Base-by-base conservation (phyloP, 2,888 invertebrate species). In the Eupithecia inturbata region DNA sequence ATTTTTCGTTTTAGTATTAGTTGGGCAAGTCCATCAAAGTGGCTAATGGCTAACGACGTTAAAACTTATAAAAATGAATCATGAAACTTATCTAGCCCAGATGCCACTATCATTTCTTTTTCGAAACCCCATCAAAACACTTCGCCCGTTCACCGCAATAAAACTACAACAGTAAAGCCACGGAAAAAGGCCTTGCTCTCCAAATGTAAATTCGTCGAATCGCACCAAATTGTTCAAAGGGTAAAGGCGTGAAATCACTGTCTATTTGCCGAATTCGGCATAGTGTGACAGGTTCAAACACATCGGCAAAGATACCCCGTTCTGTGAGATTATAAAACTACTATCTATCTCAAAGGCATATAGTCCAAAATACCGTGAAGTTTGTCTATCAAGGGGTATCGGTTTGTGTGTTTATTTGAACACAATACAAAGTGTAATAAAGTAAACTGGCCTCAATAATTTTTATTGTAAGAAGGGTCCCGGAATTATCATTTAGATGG, bases 401-500 rank as follows among this genome's bases (percentile, higher is more conserved):
- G 67, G 71, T 78, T 77, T 75, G 78, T 80, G 84, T 84, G 84
- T 87, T 86, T 88, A 90, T 89, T 86, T 91, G 90, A 90, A 89
- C 88, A 91, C 93, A 93, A 93, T 93, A 92, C 90, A 88, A 91
- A 91, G 84, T 89, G 92, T 92, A 94, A 94, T 94, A 93, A 94
- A 93, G 93, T 93, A 93, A 94, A 94, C 92, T 89, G 91, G 87
- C 88, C 91, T 88, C 93, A 93, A 94, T 94, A 93, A 93, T 94
- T 94, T 94, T 93, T 93, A 94, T 94, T 92, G 92, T 92, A 92
- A 92, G 90, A 85, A 89, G 92, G 89, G 87, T 88, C 89, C 89
- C 86, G 88, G 91, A 91, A 94, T 94, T 94, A 94, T 94, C 93
- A 94, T 94, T 94, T 93, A 94, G 92, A 94, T 94, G 91, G 93